phyloP scores from a whole-genome alignment of 2,113 vertebrate genomes.

The Platichthys flesus region DNA sequence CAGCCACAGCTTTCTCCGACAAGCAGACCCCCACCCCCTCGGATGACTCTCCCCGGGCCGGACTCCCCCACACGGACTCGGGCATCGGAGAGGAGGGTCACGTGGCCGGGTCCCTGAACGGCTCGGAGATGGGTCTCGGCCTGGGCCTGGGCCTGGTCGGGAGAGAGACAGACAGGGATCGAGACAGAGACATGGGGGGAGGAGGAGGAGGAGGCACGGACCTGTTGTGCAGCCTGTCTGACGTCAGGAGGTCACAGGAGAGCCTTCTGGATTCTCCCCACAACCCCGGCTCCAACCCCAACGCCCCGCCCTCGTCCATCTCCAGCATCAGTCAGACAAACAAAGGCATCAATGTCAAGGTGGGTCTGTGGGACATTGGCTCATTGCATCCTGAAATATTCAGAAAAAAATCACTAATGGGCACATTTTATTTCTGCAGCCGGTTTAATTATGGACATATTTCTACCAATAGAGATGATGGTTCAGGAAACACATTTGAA shows the following conservation, averaged over 20 bases:
- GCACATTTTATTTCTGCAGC: neutral
- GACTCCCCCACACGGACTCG: slow-evolving; percentile 96
- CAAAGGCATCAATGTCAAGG: slow-evolving; percentile 98
- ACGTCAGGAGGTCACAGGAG: slow-evolving; percentile 95
- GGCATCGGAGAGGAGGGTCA: slow-evolving; percentile 96
- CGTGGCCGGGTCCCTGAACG: slow-evolving; percentile 89
- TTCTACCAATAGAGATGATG: neutral
- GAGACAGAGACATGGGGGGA: slow-evolving; percentile 61
- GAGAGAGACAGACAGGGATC: slow-evolving; percentile 76
- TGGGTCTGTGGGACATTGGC: slow-evolving; percentile 14
- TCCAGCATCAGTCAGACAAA: slow-evolving; percentile 95
- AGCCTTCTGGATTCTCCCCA: slow-evolving; percentile 92
- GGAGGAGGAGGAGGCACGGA: slow-evolving; percentile 76
- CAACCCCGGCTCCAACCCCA: slow-evolving; percentile 65
- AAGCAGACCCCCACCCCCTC: slow-evolving; percentile 90
- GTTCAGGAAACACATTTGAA: neutral
- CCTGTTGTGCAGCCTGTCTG: slow-evolving; percentile 92
- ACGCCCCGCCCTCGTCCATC: slow-evolving; percentile 92
- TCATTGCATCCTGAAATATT: neutral
- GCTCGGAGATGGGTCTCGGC: slow-evolving; percentile 89
- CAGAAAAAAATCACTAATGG: neutral
- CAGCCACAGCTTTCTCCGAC: slow-evolving; percentile 88
- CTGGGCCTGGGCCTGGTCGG: slow-evolving; percentile 77
- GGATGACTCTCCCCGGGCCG: slow-evolving; percentile 90
- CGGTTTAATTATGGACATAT: neutral